phyloP scores from a whole-genome alignment of 2,888 invertebrate species.

The Drosophila siamana region DNA sequence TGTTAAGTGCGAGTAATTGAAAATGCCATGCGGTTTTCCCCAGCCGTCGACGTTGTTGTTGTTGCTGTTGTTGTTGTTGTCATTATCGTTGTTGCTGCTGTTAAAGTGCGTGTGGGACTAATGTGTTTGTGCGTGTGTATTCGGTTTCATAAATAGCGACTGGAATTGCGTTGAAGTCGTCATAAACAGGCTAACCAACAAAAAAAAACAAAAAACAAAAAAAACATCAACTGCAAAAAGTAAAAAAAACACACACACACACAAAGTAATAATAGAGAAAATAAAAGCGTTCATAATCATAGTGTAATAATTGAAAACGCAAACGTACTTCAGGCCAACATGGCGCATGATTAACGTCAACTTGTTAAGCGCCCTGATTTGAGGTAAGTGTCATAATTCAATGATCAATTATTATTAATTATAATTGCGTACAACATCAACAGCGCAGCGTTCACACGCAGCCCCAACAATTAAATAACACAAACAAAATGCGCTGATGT shows the following conservation, averaged over 20 bases:
- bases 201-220: neutral
- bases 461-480: slow-evolving; percentile 18
- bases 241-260: slow-evolving; percentile 1
- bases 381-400: slow-evolving; percentile 67
- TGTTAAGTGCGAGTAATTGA: slow-evolving; percentile 18
- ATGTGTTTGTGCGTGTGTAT: slow-evolving; percentile 6
- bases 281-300: neutral
- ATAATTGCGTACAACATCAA: slow-evolving; percentile 26
- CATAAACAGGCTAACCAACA: slow-evolving; percentile 19
- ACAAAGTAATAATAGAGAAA: neutral
- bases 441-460: slow-evolving; percentile 9
- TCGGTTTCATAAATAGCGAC: slow-evolving; percentile 9
- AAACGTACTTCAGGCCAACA: slow-evolving; percentile 40
- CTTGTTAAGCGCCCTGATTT: slow-evolving; percentile 54
- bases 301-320: slow-evolving; percentile 22
- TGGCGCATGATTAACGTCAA: slow-evolving; percentile 70
- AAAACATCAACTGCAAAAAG: slow-evolving; percentile 5
- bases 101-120: neutral
- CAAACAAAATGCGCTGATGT: neutral
- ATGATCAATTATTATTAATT: slow-evolving; percentile 46
- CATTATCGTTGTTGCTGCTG: slow-evolving; percentile 15
- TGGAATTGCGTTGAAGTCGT: slow-evolving; percentile 19
- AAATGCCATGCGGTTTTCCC: neutral
- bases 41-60: neutral
- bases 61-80: slow-evolving; percentile 8